phyloP scores from a whole-genome alignment of 2,113 vertebrate genomes.

The Ahaetulla prasina region DNA sequence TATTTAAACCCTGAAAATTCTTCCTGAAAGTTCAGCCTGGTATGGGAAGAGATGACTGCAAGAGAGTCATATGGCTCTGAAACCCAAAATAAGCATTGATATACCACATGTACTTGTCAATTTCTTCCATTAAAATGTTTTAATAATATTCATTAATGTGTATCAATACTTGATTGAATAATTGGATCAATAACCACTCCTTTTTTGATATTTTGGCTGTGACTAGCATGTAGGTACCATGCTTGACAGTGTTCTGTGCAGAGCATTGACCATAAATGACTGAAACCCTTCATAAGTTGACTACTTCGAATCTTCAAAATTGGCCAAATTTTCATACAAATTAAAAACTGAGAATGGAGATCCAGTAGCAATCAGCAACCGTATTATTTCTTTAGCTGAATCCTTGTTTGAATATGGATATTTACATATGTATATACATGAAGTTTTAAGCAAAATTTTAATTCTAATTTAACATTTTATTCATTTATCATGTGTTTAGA shows the following conservation, averaged over 20 bases:
- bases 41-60: no score
- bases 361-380: background rate
- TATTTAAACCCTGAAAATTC: no score
- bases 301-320: background rate
- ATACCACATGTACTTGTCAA: no score
- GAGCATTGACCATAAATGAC: background rate
- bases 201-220: background rate
- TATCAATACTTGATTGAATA: background rate
- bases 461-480: slow-evolving; percentile 9
- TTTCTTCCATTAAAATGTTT: background rate
- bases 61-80: no score
- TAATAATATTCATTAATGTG: background rate
- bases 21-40: no score
- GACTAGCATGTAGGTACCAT: background rate
- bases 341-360: background rate
- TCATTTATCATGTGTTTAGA: slow-evolving; percentile 29
- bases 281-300: background rate
- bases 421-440: slow-evolving; percentile 18
- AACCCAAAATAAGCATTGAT: no score
- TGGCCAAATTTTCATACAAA: background rate
- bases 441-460: slow-evolving; percentile 41
- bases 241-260: background rate
- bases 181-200: background rate
- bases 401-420: background rate
- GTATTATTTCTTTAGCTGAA: background rate